Percentiles rank a stretch among this genome's conserved stretches.
These are phyloP conservation scores for Clamator glandarius DNA, from an alignment of 2,797 vertebrate species.

Conservation along the genomic window DNA sequence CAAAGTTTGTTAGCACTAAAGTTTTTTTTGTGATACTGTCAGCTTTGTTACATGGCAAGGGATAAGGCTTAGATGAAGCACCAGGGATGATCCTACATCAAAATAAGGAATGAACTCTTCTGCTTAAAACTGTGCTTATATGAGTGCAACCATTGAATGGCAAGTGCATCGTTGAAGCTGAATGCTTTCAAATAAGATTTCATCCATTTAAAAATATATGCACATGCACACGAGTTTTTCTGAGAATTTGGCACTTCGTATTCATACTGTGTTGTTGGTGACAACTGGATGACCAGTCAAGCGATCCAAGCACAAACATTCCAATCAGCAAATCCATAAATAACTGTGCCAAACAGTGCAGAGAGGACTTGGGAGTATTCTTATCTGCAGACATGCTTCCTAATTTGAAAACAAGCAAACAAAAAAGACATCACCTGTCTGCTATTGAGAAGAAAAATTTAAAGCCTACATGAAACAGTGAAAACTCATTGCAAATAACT, in stretches of 20 bases:
- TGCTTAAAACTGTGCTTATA: neutral
- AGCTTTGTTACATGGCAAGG: neutral
- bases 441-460: neutral
- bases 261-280: neutral
- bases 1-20: slow-evolving; percentile 10
- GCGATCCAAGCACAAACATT: neutral
- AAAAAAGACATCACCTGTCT: neutral
- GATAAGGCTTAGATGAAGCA: slow-evolving; percentile 6
- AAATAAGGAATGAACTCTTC: slow-evolving; percentile 14
- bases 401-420: neutral
- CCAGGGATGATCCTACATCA: neutral
- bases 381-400: neutral
- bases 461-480: neutral
- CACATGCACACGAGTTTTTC: neutral
- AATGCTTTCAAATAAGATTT: slow-evolving; percentile 7
- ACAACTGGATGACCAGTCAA: neutral
- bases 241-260: neutral
- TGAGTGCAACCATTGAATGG: neutral
- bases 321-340: neutral
- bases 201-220: neutral
- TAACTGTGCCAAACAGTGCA: neutral
- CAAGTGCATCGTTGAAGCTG: neutral
- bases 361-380: neutral
- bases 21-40: neutral
- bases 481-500: neutral